Evolutionary conservation across 2,888 invertebrate genomes (phyloP), one percentile per base, ranked within the genome.

Genomic region (Ormyrus nitidulus): DNA sequence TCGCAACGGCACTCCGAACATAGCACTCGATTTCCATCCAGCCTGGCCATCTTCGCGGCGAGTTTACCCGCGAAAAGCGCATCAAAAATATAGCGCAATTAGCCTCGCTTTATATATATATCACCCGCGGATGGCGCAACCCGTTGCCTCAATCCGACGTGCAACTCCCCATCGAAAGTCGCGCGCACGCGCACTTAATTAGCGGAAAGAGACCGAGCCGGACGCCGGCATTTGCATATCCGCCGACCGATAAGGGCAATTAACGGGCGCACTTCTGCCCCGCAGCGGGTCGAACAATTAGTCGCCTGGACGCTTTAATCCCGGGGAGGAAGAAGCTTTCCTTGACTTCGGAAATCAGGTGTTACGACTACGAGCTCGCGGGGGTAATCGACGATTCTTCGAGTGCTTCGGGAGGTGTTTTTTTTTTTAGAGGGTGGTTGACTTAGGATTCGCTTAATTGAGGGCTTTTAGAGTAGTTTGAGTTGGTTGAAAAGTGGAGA

Each of bases 211-310:
- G 44, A 54, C 58, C 34, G 34, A 75, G 44, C 48, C 3, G 62
- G 19, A 58, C 49, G 46, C 10, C 11, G 59, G 70, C 11, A 77
- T 64, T 70, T 77, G 70, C 77, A 77, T 77, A 77, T 70, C 70
- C 77, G 53, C 49, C 59, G 44, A 4, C 4, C 56, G 78, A 73
- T 73, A 73, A 66, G 53, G 54, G 66, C 78, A 78, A 78, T 78
- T 78, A 78, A 78, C 54, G 59, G 56, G 64, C 49, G 48, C 44
- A 53, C n/a, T 11, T 49, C 58, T 11, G 56, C 56, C 58, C 69
- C 66, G 19, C 49, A 34, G 34, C 34, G 3, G 34, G 0, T 0
- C 56, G 66, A 10, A 59, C 69, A 78, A 78, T 78, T 78, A 78
- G 72, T 75, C 56, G 51, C 53, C 13, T 46, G 13, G 19, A 34